Evolutionary conservation across 2,113 vertebrate species (phyloP), one percentile per base, ranked within the genome.

Genomic region (Brachypodius melanocephalos): DNA sequence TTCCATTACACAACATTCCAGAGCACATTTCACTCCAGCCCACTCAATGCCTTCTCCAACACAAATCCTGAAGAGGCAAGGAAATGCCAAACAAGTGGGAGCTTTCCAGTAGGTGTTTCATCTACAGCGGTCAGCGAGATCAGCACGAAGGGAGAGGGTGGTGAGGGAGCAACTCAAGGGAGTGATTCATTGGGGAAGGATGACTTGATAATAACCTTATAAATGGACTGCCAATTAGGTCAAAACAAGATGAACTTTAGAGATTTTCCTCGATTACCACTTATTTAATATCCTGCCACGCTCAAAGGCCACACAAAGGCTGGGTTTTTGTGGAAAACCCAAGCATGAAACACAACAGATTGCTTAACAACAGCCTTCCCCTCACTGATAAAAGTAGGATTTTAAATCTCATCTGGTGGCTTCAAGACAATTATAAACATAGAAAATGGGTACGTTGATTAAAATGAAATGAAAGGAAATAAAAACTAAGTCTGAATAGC

Each of bases 41-140:
- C 8, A 1, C 77, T 19, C 4, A 0, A 6, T 25, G 62, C 5
- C 34, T 61, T 10, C 34, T 15, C 69, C 54, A 34, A 9, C 69
- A 40, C 31, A 28, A 82, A 48, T 22, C 48, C 71, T 32, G 26
- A 26, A 48, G 51, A 63, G 15, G 21, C 36, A 38, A 66, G 32
- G 52, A 66, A 48, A 42, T 68, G 62, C 29, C 62, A 61, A 46
- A 62, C 8, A 10, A 48, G 77, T 48, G 34, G 69, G 36, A 68
- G 62, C 42, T 55, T 62, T 42, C 40, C 18, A 7, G 78, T 3
- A 22, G 78, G n/a, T 42, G 54, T 32, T 61, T 42, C 62, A 82
- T 21, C 46, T 54, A 6, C 16, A 17, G 1, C 24, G 40, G 24
- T 2, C 36, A 8, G 17, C 0, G 0, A 49, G 67, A 58, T 7